Percentiles rank a stretch among this genome's conserved stretches.
Conservation (phyloP, 2,797 vertebrate species). For the Rhinogobio ventralis region DNA sequence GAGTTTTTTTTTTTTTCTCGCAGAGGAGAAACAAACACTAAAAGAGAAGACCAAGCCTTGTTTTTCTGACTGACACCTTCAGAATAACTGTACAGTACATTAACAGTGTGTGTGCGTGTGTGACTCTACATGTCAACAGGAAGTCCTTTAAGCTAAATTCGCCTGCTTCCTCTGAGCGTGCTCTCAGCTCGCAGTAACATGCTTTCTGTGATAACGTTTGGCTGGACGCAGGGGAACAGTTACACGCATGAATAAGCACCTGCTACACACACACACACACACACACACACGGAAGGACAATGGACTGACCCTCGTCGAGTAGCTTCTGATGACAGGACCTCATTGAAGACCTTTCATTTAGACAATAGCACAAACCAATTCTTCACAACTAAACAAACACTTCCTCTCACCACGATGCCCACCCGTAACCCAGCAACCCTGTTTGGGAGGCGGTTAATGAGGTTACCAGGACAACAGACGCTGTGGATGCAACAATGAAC, state of each 20-base stretch:
- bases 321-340: constrained; percentile 19
- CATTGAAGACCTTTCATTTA: constrained; percentile 23
- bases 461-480: constrained; percentile 46
- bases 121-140: constrained; percentile 35
- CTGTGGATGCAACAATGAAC: constrained; percentile 2
- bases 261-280: constrained; percentile 34
- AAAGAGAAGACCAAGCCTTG: background rate
- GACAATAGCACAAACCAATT: constrained; percentile 38
- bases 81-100: constrained; percentile 9
- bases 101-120: constrained; percentile 14
- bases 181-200: constrained; percentile 34
- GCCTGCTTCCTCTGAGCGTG: constrained; percentile 30
- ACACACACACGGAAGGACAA: constrained; percentile 29
- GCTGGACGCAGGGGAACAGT: constrained; percentile 65
- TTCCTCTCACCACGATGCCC: background rate
- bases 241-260: constrained; percentile 71
- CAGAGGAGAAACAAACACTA: background rate
- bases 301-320: background rate
- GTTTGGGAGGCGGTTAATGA: constrained; percentile 17
- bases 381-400: constrained; percentile 24
- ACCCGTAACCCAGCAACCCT: background rate
- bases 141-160: constrained; percentile 51
- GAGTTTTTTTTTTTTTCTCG: too few species aligned
- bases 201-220: constrained; percentile 38
- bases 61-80: constrained; percentile 26